Evolutionary conservation across 2,797 vertebrate species (phyloP).

Genomic region (Rachycentron canadum): DNA sequence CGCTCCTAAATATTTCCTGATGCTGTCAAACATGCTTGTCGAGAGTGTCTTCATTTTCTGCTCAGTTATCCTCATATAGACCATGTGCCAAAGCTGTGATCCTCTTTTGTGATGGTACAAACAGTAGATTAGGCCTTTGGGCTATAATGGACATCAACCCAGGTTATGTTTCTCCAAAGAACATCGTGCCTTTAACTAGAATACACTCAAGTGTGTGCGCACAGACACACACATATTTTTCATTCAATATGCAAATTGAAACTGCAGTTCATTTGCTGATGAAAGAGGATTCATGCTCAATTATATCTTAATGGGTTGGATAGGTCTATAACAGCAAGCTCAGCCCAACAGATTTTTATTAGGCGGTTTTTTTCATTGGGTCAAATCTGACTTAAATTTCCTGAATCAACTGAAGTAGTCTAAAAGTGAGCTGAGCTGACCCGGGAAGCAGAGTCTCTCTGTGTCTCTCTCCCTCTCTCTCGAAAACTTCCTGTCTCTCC

Average conservation of each 20-base stretch:
- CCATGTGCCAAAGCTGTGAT: slow-evolving; percentile 45
- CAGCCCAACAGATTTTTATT: slow-evolving; percentile 65
- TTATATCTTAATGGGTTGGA: slow-evolving; percentile 79
- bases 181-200: slow-evolving; percentile 58
- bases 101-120: slow-evolving; percentile 56
- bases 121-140: slow-evolving; percentile 64
- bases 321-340: slow-evolving; percentile 53
- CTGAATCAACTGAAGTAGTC: slow-evolving; percentile 49
- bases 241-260: slow-evolving; percentile 80
- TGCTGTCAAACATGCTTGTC: slow-evolving; percentile 25
- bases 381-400: slow-evolving; percentile 69
- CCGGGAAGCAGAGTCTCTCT: slow-evolving; percentile 12
- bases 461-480: too few relatives aligned
- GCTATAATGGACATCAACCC: slow-evolving; percentile 55
- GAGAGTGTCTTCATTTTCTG: slow-evolving; percentile 31
- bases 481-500: not conserved
- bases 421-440: slow-evolving; percentile 48
- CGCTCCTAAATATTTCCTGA: slow-evolving; percentile 28
- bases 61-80: slow-evolving; percentile 20
- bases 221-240: slow-evolving; percentile 54
- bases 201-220: slow-evolving; percentile 29
- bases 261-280: slow-evolving; percentile 80
- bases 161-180: slow-evolving; percentile 66
- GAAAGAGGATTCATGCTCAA: slow-evolving; percentile 79
- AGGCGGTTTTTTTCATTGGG: slow-evolving; percentile 63